phyloP scores from a whole-genome alignment of 2,797 vertebrate species.

The Fistularia commersonii region DNA sequence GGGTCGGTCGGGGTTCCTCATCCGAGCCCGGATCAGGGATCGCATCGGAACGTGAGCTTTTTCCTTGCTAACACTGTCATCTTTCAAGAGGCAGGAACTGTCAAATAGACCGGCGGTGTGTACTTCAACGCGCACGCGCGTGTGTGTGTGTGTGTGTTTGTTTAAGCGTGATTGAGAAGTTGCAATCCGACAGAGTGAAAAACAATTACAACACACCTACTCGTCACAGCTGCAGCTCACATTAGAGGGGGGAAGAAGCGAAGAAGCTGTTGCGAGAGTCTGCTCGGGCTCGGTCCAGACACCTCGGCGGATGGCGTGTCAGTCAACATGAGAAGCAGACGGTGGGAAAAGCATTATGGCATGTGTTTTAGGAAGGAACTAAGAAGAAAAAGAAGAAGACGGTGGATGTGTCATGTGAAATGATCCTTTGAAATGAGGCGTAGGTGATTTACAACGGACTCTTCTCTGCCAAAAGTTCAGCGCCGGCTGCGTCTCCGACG shows the following conservation, averaged over 20 bases:
- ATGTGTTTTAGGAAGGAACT: too few species aligned
- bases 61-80: slow-evolving; percentile 54
- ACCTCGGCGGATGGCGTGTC: slow-evolving; percentile 26
- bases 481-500: slow-evolving; percentile 12
- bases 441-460: slow-evolving; percentile 11
- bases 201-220: slow-evolving; percentile 54
- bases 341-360: slow-evolving; percentile 15
- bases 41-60: slow-evolving; percentile 67
- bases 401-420: neutral
- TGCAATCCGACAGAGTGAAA: slow-evolving; percentile 28
- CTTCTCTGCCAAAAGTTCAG: slow-evolving; percentile 1
- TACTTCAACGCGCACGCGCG: slow-evolving; percentile 2
- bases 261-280: slow-evolving; percentile 17
- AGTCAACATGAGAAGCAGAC: slow-evolving; percentile 19
- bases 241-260: slow-evolving; percentile 19
- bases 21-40: too few species aligned
- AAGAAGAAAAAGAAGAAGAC: too few species aligned
- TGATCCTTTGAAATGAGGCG: neutral
- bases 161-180: slow-evolving; percentile 41
- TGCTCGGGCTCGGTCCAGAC: neutral
- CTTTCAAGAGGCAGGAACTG: slow-evolving; percentile 52
- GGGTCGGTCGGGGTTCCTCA: too few species aligned
- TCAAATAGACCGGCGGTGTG: slow-evolving; percentile 35
- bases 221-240: slow-evolving; percentile 30
- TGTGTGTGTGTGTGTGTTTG: slow-evolving; percentile 13